Evolutionary conservation across 2,888 invertebrate species (phyloP), one percentile per base, ranked within the genome.

Genomic region (Doris montereyensis): DNA sequence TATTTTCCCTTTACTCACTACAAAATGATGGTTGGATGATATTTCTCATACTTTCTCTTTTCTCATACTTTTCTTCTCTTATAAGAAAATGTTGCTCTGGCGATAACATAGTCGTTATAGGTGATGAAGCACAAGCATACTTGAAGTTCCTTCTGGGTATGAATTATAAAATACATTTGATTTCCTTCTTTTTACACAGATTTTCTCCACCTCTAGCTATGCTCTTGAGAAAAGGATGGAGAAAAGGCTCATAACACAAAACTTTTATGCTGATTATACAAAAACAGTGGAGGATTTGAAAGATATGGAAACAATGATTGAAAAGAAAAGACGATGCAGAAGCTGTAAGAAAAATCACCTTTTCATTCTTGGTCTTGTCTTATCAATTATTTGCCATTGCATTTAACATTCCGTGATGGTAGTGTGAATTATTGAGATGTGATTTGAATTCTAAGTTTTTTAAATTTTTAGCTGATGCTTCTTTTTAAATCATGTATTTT

Each of bases 261-360:
- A 84, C 8, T 84, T 85, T 34, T 81, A 84, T 24, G 82, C 84
- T 3, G 84, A 84, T 65, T 86, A 88, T 52, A 86, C 84, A 76
- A 87, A 86, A 76, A 84, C 86, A 0, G 83, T 85, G 10, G 85
- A 86, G 68, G 86, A 85, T 58, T 79, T 86, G n/a, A 78, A 80
- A n/a, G 85, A 84, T 30, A 81, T 84, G 26, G 82, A 80, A 28
- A 86, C 85, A 65, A 82, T 87, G 74, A 81, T 85, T n/a, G 83
- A 85, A 26, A 83, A 87, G 88, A 65, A 84, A 82, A 79, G 79
- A 83, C 41, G 88, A 88, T 67, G 84, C 83, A 35, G 86, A 87
- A 81, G 84, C 85, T 81, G 88, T 87, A 76, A 76, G 74, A 28
- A 70, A 4, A 28, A 24, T 65, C 35, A 35, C 35, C 30, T 35